Evolutionary conservation across 2,113 vertebrate genomes (phyloP), one percentile per base, ranked within the genome.

Genomic region (Dolichallabes microphthalmus): DNA sequence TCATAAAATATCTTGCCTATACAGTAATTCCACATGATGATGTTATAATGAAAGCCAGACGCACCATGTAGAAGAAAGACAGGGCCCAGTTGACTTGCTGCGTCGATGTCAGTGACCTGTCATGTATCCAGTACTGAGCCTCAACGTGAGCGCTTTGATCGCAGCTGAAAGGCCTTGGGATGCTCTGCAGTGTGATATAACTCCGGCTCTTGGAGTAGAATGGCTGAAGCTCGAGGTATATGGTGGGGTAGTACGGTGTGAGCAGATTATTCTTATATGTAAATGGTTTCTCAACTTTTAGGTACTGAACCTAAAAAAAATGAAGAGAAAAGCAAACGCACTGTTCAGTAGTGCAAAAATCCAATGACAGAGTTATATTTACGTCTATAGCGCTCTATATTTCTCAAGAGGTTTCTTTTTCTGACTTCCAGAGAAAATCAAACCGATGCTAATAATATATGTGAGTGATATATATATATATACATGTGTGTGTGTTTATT

Each of bases 191-290:
- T 86, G 87, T 91, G 88, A 95, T 6, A 50, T 93, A 95, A 71
- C 94, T 94, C 0, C 61, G 91, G 85, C 93, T 94, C 86, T 92
- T 93, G 82, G 94, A 94, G 88, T 93, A 91, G 83, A 94, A 94
- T 0, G 71, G 22, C 1, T 25, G 15, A 2, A 89, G n/a, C 0
- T 1, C 2, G 17, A 50, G 86, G 55, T 64, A 9, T 32, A 71
- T 90, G 0, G 4, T 1, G 9, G 39, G 35, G 87, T 92, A 90
- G 50, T 50, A 68, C 0, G 92, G 89, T 4, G 5, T 60, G 2
- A 82, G 68, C 0, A 53, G 0, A 0, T 19, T 20, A 0, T 1
- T 0, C 0, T 9, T 12, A 8, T 60, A 82, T 0, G 2, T 3
- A 9, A 80, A 17, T 0, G 6, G 0, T 0, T 77, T 61, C 0